Conservation (phyloP, 2,888 invertebrate species). For the Xestia rhomboidea region DNA sequence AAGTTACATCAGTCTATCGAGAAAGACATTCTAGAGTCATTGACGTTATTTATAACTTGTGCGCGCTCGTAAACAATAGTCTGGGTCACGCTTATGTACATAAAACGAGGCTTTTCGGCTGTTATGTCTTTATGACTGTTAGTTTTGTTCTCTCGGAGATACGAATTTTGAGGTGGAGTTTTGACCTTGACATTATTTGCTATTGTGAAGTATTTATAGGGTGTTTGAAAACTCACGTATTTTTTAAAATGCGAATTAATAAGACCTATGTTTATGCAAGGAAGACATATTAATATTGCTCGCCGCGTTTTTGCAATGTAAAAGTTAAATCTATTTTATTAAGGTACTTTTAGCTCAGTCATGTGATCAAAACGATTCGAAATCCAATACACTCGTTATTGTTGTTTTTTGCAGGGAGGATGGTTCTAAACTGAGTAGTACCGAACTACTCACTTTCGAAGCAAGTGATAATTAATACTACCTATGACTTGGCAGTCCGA, state of each 20-base stretch:
- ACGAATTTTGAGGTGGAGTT: slow-evolving; percentile 3
- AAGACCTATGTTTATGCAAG: not conserved
- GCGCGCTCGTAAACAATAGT: slow-evolving; percentile 61
- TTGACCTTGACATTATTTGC: slow-evolving; percentile 33
- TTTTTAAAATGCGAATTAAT: not conserved
- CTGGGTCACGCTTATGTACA: slow-evolving; percentile 36
- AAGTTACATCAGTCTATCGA: slow-evolving; percentile 40
- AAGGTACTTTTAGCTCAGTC: not conserved
- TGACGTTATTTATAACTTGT: slow-evolving; percentile 61
- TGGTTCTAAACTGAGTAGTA: no score
- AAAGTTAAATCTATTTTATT: not conserved
- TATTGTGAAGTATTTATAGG: not conserved
- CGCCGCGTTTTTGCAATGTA: not conserved
- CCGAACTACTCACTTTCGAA: no score
- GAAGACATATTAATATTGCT: not conserved
- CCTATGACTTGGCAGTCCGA: no score
- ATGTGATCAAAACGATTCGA: not conserved
- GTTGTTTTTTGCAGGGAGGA: no score
- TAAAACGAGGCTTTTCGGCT: slow-evolving; percentile 43
- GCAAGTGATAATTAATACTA: no score
- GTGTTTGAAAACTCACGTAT: not conserved
- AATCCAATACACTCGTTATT: not conserved
- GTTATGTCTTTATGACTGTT: slow-evolving; percentile 32
- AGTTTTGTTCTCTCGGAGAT: slow-evolving; percentile 40
- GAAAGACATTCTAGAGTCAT: slow-evolving; percentile 62